Percentiles rank a stretch among this genome's conserved stretches.
Conservation (phyloP, 2,888 invertebrate genomes). For the Drosophila merina region DNA sequence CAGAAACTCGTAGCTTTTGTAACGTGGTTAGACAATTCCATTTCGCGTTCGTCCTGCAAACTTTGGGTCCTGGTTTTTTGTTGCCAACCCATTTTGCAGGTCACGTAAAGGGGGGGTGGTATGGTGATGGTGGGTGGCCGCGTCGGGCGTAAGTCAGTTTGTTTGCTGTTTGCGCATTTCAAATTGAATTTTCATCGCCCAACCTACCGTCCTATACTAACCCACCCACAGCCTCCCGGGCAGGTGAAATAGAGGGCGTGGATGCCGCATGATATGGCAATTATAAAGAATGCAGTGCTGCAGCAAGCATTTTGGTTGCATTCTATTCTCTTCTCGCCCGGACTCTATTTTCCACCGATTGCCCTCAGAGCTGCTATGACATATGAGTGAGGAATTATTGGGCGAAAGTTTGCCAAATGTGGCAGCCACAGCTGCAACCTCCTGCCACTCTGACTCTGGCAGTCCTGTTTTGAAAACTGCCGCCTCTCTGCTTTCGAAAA, state of each 20-base stretch:
- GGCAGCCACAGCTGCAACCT: constrained; percentile 2
- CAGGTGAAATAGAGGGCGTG: neutral
- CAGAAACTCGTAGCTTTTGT: neutral
- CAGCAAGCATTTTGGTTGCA: constrained; percentile 6
- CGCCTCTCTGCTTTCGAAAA: neutral
- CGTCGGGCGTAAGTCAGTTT: constrained; percentile 18
- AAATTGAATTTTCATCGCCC: constrained; percentile 40
- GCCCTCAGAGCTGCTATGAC: constrained; percentile 17
- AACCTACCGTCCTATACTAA: neutral
- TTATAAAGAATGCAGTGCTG: constrained; percentile 25
- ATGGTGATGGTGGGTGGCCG: neutral
- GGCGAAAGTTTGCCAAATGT: constrained; percentile 12
- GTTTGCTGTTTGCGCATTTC: constrained; percentile 44
- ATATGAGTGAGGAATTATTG: constrained; percentile 23
- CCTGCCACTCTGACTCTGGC: neutral
- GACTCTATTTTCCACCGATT: constrained; percentile 24
- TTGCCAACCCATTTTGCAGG: neutral
- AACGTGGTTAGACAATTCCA: constrained; percentile 20
- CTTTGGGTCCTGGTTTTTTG: neutral
- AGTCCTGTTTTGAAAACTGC: neutral
- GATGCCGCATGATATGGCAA: constrained; percentile 32
- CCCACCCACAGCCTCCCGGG: neutral
- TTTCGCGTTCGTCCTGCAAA: constrained; percentile 1
- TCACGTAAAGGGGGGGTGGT: constrained; percentile 19
- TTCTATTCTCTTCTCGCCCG: constrained; percentile 5